Evolutionary conservation across 2,888 invertebrate genomes (phyloP).

Genomic region (Corythucha ciliata): DNA sequence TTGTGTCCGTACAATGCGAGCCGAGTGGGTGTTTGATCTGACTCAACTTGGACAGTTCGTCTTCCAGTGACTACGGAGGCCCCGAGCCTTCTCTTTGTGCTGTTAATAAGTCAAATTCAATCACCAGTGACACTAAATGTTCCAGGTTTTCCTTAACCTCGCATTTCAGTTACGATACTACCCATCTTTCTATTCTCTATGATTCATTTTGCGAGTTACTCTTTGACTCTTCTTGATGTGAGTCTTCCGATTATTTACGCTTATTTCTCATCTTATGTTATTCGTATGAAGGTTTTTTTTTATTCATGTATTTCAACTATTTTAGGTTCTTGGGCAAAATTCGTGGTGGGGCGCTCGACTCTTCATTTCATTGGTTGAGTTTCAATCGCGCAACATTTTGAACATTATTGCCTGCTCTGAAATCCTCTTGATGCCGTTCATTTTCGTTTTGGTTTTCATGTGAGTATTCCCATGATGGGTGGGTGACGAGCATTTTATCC

Average conservation of each 20-base stretch:
- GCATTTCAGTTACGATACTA: constrained; percentile 67
- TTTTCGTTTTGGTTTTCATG: constrained; percentile 71
- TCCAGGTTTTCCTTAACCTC: constrained; percentile 39
- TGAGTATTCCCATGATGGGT: constrained; percentile 48
- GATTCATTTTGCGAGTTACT: constrained; percentile 87
- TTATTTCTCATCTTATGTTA: neutral
- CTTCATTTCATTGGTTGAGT: constrained; percentile 77
- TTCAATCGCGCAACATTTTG: constrained; percentile 81
- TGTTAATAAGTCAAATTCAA: constrained; percentile 14
- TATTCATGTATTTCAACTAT: constrained; percentile 4
- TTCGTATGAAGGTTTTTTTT: neutral
- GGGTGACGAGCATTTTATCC: neutral
- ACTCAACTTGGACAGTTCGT: too few species aligned
- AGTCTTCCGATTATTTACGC: constrained; percentile 46
- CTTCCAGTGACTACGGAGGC: neutral
- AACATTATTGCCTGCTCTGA: constrained; percentile 87
- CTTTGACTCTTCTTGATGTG: constrained; percentile 81
- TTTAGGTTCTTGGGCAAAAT: constrained; percentile 81
- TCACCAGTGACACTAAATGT: too few species aligned
- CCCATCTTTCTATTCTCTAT: constrained; percentile 88
- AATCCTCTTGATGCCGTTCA: constrained; percentile 81
- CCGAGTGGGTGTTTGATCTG: too few species aligned
- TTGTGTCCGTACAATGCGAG: neutral
- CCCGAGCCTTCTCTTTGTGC: neutral
- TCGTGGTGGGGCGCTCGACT: constrained; percentile 81